These are phyloP conservation scores for Pipistrellus nathusii DNA, from an alignment of 2,797 vertebrate species.

Conservation along the genomic window DNA sequence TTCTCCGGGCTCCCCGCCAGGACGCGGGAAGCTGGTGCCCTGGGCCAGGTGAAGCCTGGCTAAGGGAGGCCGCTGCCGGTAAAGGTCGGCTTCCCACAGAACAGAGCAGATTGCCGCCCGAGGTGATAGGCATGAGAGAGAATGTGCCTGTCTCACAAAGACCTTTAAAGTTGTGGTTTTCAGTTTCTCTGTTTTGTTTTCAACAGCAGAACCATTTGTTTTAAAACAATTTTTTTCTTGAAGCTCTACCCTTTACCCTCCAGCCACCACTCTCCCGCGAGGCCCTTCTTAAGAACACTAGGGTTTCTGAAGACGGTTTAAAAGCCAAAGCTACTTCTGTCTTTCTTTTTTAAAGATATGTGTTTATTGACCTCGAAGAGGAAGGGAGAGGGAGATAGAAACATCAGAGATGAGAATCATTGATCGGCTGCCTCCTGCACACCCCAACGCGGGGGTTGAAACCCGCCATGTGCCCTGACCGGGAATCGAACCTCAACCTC, in stretches of 20 bases:
- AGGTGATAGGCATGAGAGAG: neutral
- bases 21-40: neutral
- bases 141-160: neutral
- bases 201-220: neutral
- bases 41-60: neutral
- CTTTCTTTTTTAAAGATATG: neutral
- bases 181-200: neutral
- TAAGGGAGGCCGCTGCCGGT: neutral
- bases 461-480: too few species aligned
- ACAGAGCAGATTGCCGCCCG: too few species aligned
- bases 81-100: neutral
- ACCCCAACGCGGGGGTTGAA: too few species aligned
- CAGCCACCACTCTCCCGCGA: neutral
- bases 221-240: neutral
- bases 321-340: conserved; percentile 53
- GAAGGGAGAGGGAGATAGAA: too few species aligned
- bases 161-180: neutral
- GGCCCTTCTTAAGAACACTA: neutral
- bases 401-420: too few species aligned
- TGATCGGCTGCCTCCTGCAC: too few species aligned
- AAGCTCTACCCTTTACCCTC: neutral
- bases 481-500: too few species aligned
- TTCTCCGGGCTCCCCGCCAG: neutral
- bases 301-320: conserved; percentile 43
- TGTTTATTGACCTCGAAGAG: too few species aligned